Evolutionary conservation across 1,140 invertebrate species (phyloP).

Genomic region (Heliconius hewitsoni): DNA sequence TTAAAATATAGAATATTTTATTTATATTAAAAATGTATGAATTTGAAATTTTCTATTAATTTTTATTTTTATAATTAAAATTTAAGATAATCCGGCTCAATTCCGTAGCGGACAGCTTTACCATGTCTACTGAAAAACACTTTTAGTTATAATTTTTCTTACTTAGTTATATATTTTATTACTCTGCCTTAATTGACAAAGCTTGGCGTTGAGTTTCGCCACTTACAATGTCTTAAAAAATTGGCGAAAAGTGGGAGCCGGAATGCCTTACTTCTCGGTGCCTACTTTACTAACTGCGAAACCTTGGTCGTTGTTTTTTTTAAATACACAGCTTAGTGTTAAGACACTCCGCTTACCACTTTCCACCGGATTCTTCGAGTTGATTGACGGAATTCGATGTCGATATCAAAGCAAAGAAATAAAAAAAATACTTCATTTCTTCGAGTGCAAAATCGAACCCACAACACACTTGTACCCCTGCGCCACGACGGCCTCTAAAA

Average conservation of each 20-base stretch:
- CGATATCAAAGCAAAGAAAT: too few relatives aligned
- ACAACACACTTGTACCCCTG: too few relatives aligned
- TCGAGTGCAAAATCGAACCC: too few relatives aligned
- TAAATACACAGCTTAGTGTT: too few relatives aligned
- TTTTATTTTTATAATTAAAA: conserved; percentile 1
- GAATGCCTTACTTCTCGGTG: too few relatives aligned
- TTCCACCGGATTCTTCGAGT: too few relatives aligned
- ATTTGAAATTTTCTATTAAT: background rate
- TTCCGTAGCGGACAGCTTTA: background rate
- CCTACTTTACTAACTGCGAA: too few relatives aligned
- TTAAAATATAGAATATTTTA: background rate
- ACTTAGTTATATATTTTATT: background rate
- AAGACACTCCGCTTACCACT: too few relatives aligned
- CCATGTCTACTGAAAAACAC: background rate
- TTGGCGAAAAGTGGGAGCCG: too few relatives aligned
- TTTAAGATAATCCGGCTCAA: conserved; percentile 12
- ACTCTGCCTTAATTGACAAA: background rate
- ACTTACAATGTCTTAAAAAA: background rate
- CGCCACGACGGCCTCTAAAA: background rate
- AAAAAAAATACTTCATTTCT: too few relatives aligned
- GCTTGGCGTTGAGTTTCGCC: background rate
- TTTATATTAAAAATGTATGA: background rate
- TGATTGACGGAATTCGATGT: too few relatives aligned
- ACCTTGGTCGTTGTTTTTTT: too few relatives aligned
- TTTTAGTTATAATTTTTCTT: background rate